Evolutionary conservation across 2,888 invertebrate species (phyloP).

Genomic region (Dichetophora obliterata): DNA sequence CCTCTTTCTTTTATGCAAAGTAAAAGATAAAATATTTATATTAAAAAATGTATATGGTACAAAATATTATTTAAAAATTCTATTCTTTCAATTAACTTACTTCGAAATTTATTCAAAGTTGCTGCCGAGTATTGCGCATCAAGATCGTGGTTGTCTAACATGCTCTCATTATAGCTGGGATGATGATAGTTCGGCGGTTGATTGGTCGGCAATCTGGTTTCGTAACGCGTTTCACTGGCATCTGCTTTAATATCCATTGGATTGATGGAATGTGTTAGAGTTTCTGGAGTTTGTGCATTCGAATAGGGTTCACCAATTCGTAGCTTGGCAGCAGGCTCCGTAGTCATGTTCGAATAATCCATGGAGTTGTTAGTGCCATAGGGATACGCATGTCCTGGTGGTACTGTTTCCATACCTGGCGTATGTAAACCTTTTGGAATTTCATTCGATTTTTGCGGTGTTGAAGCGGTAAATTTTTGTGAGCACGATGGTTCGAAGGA

Average conservation of each 20-base stretch:
- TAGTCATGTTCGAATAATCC: constrained; percentile 30
- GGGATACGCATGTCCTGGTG: constrained; percentile 21
- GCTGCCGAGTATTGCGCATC: constrained; percentile 58
- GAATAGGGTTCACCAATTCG: constrained; percentile 39
- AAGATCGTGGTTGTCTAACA: constrained; percentile 39
- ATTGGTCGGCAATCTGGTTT: constrained; percentile 45
- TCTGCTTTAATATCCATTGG: constrained; percentile 60
- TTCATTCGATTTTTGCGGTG: constrained; percentile 59
- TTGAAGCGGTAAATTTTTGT: constrained; percentile 49
- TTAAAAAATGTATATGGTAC: too few species aligned
- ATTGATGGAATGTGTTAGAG: constrained; percentile 62
- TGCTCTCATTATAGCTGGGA: constrained; percentile 21
- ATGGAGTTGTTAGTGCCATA: constrained; percentile 28
- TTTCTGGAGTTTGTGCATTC: constrained; percentile 55
- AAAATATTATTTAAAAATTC: too few species aligned
- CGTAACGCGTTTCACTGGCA: constrained; percentile 50
- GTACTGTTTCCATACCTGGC: constrained; percentile 9
- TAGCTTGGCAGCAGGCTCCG: constrained; percentile 33
- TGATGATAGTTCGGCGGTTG: constrained; percentile 30
- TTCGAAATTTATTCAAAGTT: constrained; percentile 34
- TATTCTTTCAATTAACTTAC: background rate
- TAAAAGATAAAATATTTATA: background rate
- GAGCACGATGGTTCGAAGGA: constrained; percentile 60
- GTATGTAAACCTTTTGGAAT: constrained; percentile 42
- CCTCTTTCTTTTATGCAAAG: constrained; percentile 56